Percentiles rank a stretch among this genome's conserved stretches.
These are phyloP conservation scores for Danio aesculapii DNA, from an alignment of 2,797 vertebrate genomes.

Conservation along the genomic window DNA sequence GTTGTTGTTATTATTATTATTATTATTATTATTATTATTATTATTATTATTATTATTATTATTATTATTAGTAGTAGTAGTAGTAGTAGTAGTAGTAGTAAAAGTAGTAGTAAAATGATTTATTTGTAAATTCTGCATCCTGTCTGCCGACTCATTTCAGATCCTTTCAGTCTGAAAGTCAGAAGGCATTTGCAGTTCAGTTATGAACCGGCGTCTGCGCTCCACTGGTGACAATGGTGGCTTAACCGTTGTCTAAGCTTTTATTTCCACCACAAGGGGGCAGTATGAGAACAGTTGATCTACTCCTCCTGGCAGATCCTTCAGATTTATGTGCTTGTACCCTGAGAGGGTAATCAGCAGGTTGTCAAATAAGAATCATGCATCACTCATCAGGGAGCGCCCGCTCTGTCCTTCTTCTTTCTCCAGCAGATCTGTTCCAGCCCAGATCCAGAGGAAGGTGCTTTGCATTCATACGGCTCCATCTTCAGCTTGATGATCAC, in stretches of 20 bases:
- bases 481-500: background rate
- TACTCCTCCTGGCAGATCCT: slow-evolving; percentile 55
- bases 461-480: slow-evolving; percentile 11
- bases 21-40: no score
- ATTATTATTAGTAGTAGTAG: no score
- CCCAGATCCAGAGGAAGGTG: background rate
- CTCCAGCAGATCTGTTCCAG: slow-evolving; percentile 7
- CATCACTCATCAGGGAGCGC: slow-evolving; percentile 60
- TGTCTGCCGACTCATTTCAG: background rate
- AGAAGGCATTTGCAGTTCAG: background rate
- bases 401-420: slow-evolving; percentile 27
- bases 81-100: no score
- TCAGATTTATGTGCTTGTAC: slow-evolving; percentile 61
- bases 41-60: no score
- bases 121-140: slow-evolving; percentile 47
- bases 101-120: no score
- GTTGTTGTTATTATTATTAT: no score
- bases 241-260: slow-evolving; percentile 27
- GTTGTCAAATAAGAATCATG: slow-evolving; percentile 75
- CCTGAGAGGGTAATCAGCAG: slow-evolving; percentile 73
- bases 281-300: slow-evolving; percentile 75
- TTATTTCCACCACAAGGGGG: slow-evolving; percentile 80
- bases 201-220: no score
- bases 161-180: background rate
- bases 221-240: no score